Base-by-base conservation (phyloP, 1,140 invertebrate species). In the Babylonia areolata region DNA sequence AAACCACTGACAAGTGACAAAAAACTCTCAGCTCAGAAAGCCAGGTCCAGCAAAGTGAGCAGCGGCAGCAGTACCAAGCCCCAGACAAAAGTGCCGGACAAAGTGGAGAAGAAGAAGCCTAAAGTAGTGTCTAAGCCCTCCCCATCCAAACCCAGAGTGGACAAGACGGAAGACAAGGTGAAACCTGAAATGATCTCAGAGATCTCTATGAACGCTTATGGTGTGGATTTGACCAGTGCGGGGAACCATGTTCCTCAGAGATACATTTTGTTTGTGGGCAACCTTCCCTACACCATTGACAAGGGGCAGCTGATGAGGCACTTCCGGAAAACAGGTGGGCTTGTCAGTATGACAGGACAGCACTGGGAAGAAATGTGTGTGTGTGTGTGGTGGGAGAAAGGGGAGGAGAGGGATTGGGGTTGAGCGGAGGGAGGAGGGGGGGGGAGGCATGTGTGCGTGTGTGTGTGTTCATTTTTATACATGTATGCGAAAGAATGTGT, bases 181-280 rank as follows among this genome's bases (percentile, higher is more conserved):
- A 54, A 85, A 69, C n/a, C 73, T 11, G 71, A 82, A n/a, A 64
- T 64, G 42, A 84, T 88, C 77, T 88, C 87, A 15, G 33, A 86
- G 33, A 84, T 81, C 9, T 78, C 85, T 23, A 88, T 88, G 33
- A 87, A 87, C 42, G 84, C 77, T 46, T 39, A 86, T 12, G 86
- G 81, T 28, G 84, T 84, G 11, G 51, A 85, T 2, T 75, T 86
- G 20, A 12, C 37, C 23, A n/a, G 58, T 12, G 33, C 31, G 0
- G 82, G 37, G 15, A 87, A 86, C 84, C 86, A 88, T 81, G 78
- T 86, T n/a, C 87, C 85, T 69, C 87, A 89, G 33, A 87, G 88
- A 35, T 92, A 92, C 86, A 89, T 92, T 6, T 64, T 92, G 17
- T 92, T 92, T 88, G 89, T 93, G 54, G 91, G 91, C 3, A 93